Evolutionary conservation across 2,888 invertebrate genomes (phyloP), one percentile per base, ranked within the genome.

Genomic region (Troides aeacus): DNA sequence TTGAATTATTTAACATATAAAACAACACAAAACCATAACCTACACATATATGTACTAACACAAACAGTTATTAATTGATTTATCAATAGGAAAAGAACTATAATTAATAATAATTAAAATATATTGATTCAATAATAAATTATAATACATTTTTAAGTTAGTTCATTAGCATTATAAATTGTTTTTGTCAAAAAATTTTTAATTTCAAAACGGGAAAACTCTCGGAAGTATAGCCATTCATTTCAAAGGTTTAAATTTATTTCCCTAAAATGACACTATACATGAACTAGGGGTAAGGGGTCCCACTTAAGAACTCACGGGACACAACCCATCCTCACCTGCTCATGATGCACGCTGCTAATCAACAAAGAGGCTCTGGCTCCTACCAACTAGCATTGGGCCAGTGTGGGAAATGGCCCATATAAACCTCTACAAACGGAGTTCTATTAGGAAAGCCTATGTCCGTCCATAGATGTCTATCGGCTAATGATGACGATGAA

Each of bases 141-240:
- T 60, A 24, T n/a, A 18, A 56, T 15, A 66, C 53, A 53, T n/a
- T 53, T n/a, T 53, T 8, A 53, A 6, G 18, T 53, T 53, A 53
- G 53, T n/a, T 18, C 18, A 18, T n/a, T 1, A 17, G 18, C n/a
- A 6, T 53, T 18, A 12, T 4, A 12, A 53, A 53, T 53, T n/a
- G 6, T n/a, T 53, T 53, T n/a, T 7, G n/a, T 7, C n/a, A 53
- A 53, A 53, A 53, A 53, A n/a, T n/a, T 53, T 53, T 53, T n/a
- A 53, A 5, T n/a, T 53, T 15, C n/a, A 10, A 53, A 53, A n/a
- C n/a, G 53, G 6, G 1, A 5, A n/a, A 53, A 53, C 1, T 18
- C n/a, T 12, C 46, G 64, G 69, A 69, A 30, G 30, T 69, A 69
- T 65, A 57, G 57, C 21, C 42, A 10, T 10, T 24, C 23, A 4